phyloP scores from a whole-genome alignment of 2,797 vertebrate genomes.

The Platalea minor region DNA sequence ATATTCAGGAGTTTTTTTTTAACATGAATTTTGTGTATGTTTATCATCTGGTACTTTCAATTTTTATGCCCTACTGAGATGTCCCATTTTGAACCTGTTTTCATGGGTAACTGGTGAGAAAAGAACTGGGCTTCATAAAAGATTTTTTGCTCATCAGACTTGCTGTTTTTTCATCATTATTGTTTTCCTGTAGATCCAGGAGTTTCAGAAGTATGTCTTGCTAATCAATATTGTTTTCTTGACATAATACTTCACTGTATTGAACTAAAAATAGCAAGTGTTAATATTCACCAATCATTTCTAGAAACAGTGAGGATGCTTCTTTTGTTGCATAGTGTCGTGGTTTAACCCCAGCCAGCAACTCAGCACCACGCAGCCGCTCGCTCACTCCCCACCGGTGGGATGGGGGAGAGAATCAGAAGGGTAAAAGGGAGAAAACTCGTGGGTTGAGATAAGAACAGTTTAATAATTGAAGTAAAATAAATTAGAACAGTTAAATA shows the following conservation, averaged over 20 bases:
- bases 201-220: not conserved
- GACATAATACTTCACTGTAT: not conserved
- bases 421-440: no score
- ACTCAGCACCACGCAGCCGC: no score
- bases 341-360: no score
- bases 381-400: no score
- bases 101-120: not conserved
- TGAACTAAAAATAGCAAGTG: not conserved
- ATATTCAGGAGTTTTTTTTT: not conserved
- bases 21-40: not conserved
- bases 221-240: not conserved
- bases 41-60: not conserved
- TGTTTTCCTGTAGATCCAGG: not conserved
- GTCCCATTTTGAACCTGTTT: not conserved
- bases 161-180: not conserved
- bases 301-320: not conserved
- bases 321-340: not conserved
- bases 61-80: not conserved
- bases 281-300: not conserved
- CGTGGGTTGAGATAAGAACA: no score
- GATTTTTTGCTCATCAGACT: not conserved
- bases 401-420: no score
- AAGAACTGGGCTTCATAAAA: not conserved
- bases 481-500: no score
- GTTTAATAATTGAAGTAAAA: no score